Percentiles rank a stretch among this genome's conserved stretches.
Evolutionary conservation across 2,113 vertebrate species (phyloP).

Genomic region (Hydrochoerus hydrochaeris): DNA sequence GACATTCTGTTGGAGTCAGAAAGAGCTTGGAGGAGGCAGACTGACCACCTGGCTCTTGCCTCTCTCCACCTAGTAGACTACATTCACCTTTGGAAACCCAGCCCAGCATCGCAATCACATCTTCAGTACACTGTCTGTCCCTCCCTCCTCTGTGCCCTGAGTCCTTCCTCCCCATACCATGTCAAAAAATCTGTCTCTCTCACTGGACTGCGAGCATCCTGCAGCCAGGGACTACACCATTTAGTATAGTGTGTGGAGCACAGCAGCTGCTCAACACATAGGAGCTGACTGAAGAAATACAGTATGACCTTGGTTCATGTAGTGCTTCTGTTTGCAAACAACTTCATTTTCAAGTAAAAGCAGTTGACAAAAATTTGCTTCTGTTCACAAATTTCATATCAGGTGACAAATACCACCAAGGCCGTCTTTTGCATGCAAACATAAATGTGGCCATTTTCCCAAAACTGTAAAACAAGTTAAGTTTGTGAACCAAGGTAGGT

Average conservation of each 20-base stretch:
- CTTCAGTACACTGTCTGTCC: accelerated
- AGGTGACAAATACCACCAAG: background rate
- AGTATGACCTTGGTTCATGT: background rate
- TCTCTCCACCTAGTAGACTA: background rate
- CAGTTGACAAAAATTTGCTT: background rate
- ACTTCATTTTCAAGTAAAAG: background rate
- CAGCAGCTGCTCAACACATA: background rate
- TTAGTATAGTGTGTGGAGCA: background rate
- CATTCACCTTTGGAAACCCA: background rate
- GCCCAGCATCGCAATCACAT: background rate
- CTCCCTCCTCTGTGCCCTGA: background rate
- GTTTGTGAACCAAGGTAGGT: background rate
- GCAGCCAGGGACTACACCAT: background rate
- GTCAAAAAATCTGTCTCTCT: background rate
- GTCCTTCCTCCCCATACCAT: background rate
- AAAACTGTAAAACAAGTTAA: background rate
- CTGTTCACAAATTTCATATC: background rate
- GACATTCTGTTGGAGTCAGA: background rate
- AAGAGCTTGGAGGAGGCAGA: background rate
- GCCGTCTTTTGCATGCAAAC: background rate
- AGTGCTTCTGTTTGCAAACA: background rate
- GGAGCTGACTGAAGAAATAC: background rate
- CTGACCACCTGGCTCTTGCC: background rate
- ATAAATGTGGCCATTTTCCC: background rate
- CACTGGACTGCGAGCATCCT: background rate